A percentile compares a stretch with the other conserved stretches of the same genome.
These are phyloP conservation scores for Caenorhabditis becei DNA, from an alignment of 2,888 invertebrate species.

Conservation along the genomic window DNA sequence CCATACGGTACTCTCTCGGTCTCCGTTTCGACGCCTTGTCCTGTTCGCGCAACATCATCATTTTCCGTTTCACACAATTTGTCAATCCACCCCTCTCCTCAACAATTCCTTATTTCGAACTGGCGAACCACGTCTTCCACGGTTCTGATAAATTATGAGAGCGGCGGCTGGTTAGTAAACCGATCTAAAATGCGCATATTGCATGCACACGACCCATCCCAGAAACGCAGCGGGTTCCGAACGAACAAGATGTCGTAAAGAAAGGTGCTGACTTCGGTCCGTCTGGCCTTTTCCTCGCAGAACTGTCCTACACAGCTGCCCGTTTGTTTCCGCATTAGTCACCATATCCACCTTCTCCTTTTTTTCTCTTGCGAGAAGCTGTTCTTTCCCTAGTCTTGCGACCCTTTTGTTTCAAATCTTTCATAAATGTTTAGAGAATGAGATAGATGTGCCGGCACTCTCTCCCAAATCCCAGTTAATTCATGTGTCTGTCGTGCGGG, in stretches of 20 bases:
- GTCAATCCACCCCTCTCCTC: neutral
- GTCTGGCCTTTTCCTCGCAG: neutral
- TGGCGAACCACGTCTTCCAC: neutral
- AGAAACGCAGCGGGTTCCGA: slow-evolving; percentile 31
- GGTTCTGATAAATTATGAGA: slow-evolving; percentile 24
- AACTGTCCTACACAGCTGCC: neutral
- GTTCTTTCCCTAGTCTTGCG: neutral
- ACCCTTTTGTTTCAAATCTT: neutral
- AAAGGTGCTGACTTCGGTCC: slow-evolving; percentile 21
- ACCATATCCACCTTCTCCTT: neutral
- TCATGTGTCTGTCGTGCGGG: slow-evolving; percentile 32
- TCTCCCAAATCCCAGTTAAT: slow-evolving; percentile 54
- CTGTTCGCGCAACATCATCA: neutral
- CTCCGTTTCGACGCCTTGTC: no score
- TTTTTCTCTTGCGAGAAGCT: no score
- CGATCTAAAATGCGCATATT: slow-evolving; percentile 56
- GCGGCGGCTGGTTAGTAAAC: slow-evolving; percentile 19
- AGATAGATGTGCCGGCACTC: slow-evolving; percentile 18
- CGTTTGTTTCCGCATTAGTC: neutral
- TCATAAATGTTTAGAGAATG: slow-evolving; percentile 10
- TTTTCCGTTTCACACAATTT: neutral
- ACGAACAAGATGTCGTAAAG: slow-evolving; percentile 25
- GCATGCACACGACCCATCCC: slow-evolving; percentile 42
- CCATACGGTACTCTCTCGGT: neutral
- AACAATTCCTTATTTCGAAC: neutral